These are phyloP conservation scores for Stegodyphus dumicola DNA, from an alignment of 1,140 invertebrate species.

Conservation along the genomic window DNA sequence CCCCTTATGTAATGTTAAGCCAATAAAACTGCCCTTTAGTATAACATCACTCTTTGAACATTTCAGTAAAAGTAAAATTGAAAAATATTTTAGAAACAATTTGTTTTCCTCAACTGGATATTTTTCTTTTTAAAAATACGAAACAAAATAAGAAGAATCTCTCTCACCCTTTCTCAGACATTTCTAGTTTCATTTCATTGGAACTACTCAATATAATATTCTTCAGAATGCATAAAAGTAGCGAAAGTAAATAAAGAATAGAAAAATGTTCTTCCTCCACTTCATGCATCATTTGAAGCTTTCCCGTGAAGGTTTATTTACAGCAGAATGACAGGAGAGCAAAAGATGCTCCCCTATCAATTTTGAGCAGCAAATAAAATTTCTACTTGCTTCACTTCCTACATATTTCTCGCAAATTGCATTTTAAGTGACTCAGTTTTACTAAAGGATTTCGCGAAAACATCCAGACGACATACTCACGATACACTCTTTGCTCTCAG, in stretches of 20 bases:
- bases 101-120: not conserved
- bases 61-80: not conserved
- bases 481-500: too few species aligned
- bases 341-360: not conserved
- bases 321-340: not conserved
- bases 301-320: not conserved
- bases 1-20: constrained; percentile 2
- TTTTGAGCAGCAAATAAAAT: not conserved
- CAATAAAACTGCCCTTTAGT: constrained; percentile 7
- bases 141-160: not conserved
- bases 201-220: not conserved
- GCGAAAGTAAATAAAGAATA: not conserved
- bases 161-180: not conserved
- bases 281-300: constrained; percentile 16
- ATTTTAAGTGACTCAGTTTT: constrained; percentile 14
- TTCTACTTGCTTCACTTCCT: not conserved
- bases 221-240: constrained; percentile 2
- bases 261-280: not conserved
- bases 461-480: too few species aligned
- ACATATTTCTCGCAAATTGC: not conserved
- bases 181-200: not conserved
- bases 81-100: not conserved
- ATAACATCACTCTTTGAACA: constrained; percentile 1
- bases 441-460: too few species aligned
- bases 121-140: not conserved